Evolutionary conservation across 1,140 invertebrate genomes (phyloP).

Genomic region (Samia ricini): DNA sequence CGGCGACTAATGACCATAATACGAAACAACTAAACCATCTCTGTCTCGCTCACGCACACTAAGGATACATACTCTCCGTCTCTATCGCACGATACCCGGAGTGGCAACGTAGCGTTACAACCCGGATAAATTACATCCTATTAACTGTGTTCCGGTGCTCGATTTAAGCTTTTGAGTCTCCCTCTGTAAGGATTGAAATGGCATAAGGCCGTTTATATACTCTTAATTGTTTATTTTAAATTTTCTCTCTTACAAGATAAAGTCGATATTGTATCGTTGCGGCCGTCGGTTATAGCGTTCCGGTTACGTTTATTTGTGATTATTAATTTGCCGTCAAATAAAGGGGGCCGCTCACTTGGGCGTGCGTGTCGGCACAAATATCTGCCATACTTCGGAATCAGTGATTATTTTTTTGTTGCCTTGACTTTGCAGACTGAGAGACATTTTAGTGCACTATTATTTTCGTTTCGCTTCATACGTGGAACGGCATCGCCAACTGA

Average conservation of each 20-base stretch:
- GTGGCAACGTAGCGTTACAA: conserved; percentile 66
- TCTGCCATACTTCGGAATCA: conserved; percentile 75
- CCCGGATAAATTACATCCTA: conserved; percentile 77
- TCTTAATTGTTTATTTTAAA: conserved; percentile 52
- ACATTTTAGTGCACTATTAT: conserved; percentile 54
- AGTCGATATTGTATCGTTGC: conserved; percentile 53
- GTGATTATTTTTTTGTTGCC: conserved; percentile 69
- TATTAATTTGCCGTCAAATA: conserved; percentile 78
- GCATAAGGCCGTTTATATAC: conserved; percentile 47
- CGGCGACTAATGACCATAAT: conserved; percentile 57
- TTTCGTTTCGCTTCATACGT: conserved; percentile 37
- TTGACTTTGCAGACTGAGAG: conserved; percentile 60
- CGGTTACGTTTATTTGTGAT: conserved; percentile 45
- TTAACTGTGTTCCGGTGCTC: conserved; percentile 67
- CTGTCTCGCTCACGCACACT: conserved; percentile 44
- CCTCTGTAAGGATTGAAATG: conserved; percentile 68
- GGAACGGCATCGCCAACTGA: conserved; percentile 32
- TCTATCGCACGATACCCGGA: conserved; percentile 53
- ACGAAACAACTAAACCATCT: conserved; percentile 55
- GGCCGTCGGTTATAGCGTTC: conserved; percentile 52
- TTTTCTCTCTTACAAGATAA: conserved; percentile 56
- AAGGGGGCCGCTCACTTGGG: conserved; percentile 73
- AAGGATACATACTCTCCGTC: conserved; percentile 30
- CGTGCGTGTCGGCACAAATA: conserved; percentile 74
- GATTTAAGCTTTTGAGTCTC: conserved; percentile 69